Evolutionary conservation across 2,888 invertebrate species (phyloP), one percentile per base, ranked within the genome.

Genomic region (Pomacea canaliculata): DNA sequence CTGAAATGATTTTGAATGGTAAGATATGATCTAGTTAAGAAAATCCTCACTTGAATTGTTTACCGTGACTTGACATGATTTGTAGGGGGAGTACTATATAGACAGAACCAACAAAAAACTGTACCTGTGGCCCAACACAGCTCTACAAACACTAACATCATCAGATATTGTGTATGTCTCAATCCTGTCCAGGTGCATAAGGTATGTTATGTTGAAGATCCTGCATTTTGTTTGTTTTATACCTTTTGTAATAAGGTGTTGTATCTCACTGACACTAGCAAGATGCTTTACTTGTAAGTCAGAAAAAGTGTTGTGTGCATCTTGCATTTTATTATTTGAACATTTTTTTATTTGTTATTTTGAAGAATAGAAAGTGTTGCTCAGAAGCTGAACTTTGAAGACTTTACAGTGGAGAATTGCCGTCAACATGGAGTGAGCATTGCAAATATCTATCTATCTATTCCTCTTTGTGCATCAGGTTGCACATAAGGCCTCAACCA

Each of bases 331-430:
- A 63, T n/a, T 63, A 19, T n/a, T 1, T 51, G 18, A 51, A 12
- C 19, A 51, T 10, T 60, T 16, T 18, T 66, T 62, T 18, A 48
- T 56, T 12, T 3, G 66, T 13, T 59, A 23, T 63, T 62, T 68
- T 66, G 9, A 66, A 80, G 80, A 18, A 23, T 78, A 18, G 70
- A 63, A n/a, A 27, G 27, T 16, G 48, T 56, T 13, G 75, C 71
- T 12, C 46, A 72, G 8, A 73, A 72, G 12, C 51, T 84, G 9
- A 70, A 71, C 0, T 76, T 85, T 49, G 67, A 81, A 60, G 83
- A 83, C 48, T 84, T 85, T 56, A 82, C 83, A 3, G 37, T 85
- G 16, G 85, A 85, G 71, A 82, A 79, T 0, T 85, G 85, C 78
- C 77, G 85, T 12, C 79, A 78, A 4, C 70, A 76, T 23, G 85